Percentiles rank a stretch among this genome's conserved stretches.
phyloP scores from a whole-genome alignment of 2,113 vertebrate genomes.

The Cyanoramphus novaezelandiae region DNA sequence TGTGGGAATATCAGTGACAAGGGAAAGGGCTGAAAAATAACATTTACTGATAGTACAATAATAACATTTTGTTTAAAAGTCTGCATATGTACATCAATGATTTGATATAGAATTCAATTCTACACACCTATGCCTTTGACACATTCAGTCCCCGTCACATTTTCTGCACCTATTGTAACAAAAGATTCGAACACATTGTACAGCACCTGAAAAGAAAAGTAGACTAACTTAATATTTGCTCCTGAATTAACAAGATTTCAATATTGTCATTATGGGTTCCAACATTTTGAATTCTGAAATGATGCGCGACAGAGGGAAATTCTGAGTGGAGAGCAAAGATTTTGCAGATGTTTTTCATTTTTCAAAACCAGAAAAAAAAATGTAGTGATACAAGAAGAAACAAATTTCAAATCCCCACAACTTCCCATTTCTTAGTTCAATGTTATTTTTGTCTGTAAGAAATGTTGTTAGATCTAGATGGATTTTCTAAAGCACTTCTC shows the following conservation, averaged over 20 bases:
- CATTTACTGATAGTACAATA: not conserved
- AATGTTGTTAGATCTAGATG: not conserved
- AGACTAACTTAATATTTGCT: not conserved
- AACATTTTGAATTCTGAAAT: not conserved
- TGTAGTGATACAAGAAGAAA: not conserved
- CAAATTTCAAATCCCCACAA: not conserved
- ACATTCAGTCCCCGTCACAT: constrained; percentile 85
- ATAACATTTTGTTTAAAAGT: not conserved
- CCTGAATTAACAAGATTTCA: not conserved
- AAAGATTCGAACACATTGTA: constrained; percentile 96
- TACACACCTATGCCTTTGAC: constrained; percentile 91
- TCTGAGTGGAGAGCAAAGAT: not conserved
- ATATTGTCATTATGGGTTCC: not conserved
- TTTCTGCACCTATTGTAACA: constrained; percentile 80
- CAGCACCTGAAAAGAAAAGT: constrained; percentile 81
- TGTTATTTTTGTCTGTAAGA: not conserved
- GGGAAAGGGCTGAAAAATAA: not conserved
- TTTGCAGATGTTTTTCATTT: not conserved
- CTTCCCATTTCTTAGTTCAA: not conserved
- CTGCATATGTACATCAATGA: not conserved
- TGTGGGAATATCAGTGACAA: not conserved
- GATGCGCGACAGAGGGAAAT: not conserved
- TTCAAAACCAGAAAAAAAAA: not conserved
- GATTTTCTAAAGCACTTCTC: not conserved
- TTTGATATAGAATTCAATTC: not conserved